Conservation (phyloP, 2,888 invertebrate genomes). For the Drosophila recens region DNA sequence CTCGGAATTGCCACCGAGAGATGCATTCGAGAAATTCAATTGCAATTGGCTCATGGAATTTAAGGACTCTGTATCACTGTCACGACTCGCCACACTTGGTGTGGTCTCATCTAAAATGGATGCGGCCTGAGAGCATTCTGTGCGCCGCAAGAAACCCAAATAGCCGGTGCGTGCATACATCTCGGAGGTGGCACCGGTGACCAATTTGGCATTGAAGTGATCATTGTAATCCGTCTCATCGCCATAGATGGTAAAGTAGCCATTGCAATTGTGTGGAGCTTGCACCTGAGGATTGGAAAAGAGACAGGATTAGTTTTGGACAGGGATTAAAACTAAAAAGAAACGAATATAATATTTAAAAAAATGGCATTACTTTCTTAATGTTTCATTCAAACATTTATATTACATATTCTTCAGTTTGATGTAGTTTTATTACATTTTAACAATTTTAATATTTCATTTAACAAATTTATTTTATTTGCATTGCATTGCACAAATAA, state of each 20-base stretch:
- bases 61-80: slow-evolving; percentile 87
- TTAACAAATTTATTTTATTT: too few relatives aligned
- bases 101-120: slow-evolving; percentile 87
- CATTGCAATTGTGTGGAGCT: slow-evolving; percentile 97
- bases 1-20: slow-evolving; percentile 82
- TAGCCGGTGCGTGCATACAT: slow-evolving; percentile 98
- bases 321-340: too few relatives aligned
- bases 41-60: slow-evolving; percentile 84
- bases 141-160: slow-evolving; percentile 97
- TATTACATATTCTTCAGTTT: too few relatives aligned
- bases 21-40: slow-evolving; percentile 80
- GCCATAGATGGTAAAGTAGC: slow-evolving; percentile 98
- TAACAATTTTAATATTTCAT: too few relatives aligned
- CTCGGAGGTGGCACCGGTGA: slow-evolving; percentile 97
- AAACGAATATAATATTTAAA: too few relatives aligned
- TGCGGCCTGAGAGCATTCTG: slow-evolving; percentile 93
- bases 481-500: too few relatives aligned
- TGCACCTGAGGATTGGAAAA: slow-evolving; percentile 86
- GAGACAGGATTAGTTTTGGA: neutral
- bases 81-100: slow-evolving; percentile 86
- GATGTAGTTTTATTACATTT: too few relatives aligned
- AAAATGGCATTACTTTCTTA: too few relatives aligned
- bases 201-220: slow-evolving; percentile 97
- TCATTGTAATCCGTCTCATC: slow-evolving; percentile 97
- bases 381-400: too few relatives aligned